Evolutionary conservation across 2,888 invertebrate genomes (phyloP).

Genomic region (Arge pagana): DNA sequence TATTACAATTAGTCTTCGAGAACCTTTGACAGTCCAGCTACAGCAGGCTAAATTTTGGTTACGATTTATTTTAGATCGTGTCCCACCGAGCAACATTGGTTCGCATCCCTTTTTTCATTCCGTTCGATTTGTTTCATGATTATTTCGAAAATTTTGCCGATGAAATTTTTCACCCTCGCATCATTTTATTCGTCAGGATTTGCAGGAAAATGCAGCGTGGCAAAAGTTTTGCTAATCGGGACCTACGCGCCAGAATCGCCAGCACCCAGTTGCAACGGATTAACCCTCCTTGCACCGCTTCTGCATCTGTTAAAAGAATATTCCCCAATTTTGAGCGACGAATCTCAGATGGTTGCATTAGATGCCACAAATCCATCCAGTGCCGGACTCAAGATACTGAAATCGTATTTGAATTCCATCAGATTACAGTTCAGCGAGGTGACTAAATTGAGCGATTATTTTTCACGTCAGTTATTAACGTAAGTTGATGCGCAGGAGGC

Average conservation of each 20-base stretch:
- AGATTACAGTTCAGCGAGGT: slow-evolving; percentile 55
- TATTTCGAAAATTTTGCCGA: not conserved
- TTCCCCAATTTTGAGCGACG: slow-evolving; percentile 51
- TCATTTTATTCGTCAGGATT: slow-evolving; percentile 46
- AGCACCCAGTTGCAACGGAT: slow-evolving; percentile 46
- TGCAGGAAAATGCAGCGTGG: slow-evolving; percentile 50
- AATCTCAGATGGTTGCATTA: slow-evolving; percentile 51
- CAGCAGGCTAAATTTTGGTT: slow-evolving; percentile 76
- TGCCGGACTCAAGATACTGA: slow-evolving; percentile 53
- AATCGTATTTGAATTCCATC: slow-evolving; percentile 50
- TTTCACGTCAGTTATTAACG: not conserved
- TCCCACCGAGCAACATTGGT: slow-evolving; percentile 67
- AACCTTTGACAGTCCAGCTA: slow-evolving; percentile 69
- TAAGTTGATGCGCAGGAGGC: too few relatives aligned
- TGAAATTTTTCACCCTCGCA: too few relatives aligned
- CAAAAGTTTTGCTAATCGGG: slow-evolving; percentile 54
- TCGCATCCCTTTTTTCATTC: slow-evolving; percentile 33
- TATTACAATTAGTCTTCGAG: slow-evolving; percentile 70
- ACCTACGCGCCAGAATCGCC: slow-evolving; percentile 55
- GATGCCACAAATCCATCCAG: slow-evolving; percentile 56
- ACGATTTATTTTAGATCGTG: slow-evolving; percentile 71
- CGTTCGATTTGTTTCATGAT: not conserved
- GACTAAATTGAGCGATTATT: slow-evolving; percentile 30
- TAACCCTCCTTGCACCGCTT: slow-evolving; percentile 49
- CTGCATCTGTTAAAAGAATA: slow-evolving; percentile 52